Evolutionary conservation across 1,140 invertebrate species (phyloP).

Genomic region (Hesperophylax magnus): DNA sequence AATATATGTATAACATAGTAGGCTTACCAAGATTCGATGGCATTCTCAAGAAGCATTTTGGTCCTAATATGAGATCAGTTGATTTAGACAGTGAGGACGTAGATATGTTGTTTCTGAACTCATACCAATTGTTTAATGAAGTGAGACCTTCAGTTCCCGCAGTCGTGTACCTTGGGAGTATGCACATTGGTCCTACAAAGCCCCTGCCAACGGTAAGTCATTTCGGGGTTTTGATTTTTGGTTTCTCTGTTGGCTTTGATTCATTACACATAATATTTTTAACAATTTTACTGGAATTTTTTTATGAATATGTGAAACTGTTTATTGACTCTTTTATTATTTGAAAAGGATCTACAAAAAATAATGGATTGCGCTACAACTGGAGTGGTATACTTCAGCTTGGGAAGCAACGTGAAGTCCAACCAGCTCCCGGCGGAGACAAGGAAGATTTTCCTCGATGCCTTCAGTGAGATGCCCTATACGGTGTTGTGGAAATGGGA

Average conservation of each 20-base stretch:
- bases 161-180: conserved; percentile 67
- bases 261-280: background rate
- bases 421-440: conserved; percentile 41
- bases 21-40: conserved; percentile 52
- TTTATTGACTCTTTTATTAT: too few species aligned
- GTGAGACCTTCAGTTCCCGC: conserved; percentile 67
- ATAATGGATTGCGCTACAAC: background rate
- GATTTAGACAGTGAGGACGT: conserved; percentile 64
- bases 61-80: conserved; percentile 54
- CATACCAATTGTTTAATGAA: conserved; percentile 65
- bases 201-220: conserved; percentile 58
- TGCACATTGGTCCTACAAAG: conserved; percentile 63
- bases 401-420: conserved; percentile 59
- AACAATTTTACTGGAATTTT: too few species aligned
- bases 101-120: conserved; percentile 70
- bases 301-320: too few species aligned
- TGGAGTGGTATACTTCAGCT: conserved; percentile 62
- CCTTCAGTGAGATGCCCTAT: conserved; percentile 68
- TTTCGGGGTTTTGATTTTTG: too few species aligned
- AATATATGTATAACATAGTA: conserved; percentile 53
- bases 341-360: background rate
- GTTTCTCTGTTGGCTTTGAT: too few species aligned
- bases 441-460: conserved; percentile 55
- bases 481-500: conserved; percentile 77
- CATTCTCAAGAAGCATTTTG: conserved; percentile 59